phyloP scores from a whole-genome alignment of 2,888 invertebrate species.

The Stegana nigrithorax region DNA sequence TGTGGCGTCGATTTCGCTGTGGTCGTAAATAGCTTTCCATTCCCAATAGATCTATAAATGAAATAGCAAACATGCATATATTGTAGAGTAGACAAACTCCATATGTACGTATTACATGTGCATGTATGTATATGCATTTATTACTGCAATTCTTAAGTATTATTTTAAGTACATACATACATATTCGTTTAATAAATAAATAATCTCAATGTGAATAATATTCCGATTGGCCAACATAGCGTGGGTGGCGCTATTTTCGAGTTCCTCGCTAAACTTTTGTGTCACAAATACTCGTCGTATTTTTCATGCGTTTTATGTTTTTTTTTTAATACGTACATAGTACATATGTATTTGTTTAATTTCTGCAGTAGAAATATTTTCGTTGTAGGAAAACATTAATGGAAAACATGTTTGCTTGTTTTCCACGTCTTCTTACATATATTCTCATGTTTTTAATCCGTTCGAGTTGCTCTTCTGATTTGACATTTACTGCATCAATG shows the following conservation, averaged over 20 bases:
- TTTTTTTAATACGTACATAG: too few species aligned
- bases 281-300: too few species aligned
- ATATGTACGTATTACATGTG: neutral
- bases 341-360: too few species aligned
- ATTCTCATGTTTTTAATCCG: neutral
- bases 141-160: neutral
- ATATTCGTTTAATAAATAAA: neutral
- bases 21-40: constrained; percentile 70
- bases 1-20: constrained; percentile 78
- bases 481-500: too few species aligned
- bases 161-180: neutral
- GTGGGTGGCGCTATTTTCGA: constrained; percentile 54
- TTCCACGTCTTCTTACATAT: neutral
- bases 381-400: neutral
- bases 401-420: neutral
- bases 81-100: too few species aligned
- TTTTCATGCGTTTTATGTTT: neutral
- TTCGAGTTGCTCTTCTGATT: neutral
- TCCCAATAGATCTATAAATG: neutral
- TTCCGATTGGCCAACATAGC: constrained; percentile 47
- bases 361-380: neutral
- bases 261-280: neutral
- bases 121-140: neutral
- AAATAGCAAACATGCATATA: neutral
- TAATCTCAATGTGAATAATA: neutral